phyloP scores from a whole-genome alignment of 2,888 invertebrate genomes.

The Azorinus chamasolen region DNA sequence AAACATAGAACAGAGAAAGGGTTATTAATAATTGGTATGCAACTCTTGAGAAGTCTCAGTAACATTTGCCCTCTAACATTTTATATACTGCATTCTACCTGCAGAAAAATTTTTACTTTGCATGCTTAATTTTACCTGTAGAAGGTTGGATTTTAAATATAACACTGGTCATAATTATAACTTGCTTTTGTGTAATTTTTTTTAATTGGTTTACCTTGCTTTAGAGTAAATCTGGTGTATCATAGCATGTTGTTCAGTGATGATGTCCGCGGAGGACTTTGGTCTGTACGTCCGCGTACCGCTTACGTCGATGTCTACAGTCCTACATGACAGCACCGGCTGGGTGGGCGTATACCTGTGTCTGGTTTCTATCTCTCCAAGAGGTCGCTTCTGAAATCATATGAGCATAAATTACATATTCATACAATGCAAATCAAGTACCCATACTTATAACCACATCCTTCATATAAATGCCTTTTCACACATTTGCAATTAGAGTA shows the following conservation, averaged over 20 bases:
- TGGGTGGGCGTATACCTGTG: slow-evolving; percentile 77
- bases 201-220: slow-evolving; percentile 62
- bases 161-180: no score
- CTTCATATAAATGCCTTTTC: no score
- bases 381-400: slow-evolving; percentile 77
- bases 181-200: not conserved
- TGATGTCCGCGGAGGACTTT: slow-evolving; percentile 79
- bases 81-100: no score
- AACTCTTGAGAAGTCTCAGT: no score
- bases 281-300: slow-evolving; percentile 82
- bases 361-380: slow-evolving; percentile 78
- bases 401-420: not conserved
- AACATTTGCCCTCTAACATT: no score
- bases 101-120: no score
- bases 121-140: no score
- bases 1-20: no score
- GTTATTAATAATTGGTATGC: no score
- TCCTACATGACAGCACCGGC: slow-evolving; percentile 80
- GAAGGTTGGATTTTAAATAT: no score
- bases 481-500: no score
- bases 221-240: slow-evolving; percentile 77
- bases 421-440: not conserved
- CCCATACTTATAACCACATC: no score
- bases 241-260: slow-evolving; percentile 80
- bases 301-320: slow-evolving; percentile 79